Conservation (phyloP, 2,888 invertebrate species). For the Cephus runcator region DNA sequence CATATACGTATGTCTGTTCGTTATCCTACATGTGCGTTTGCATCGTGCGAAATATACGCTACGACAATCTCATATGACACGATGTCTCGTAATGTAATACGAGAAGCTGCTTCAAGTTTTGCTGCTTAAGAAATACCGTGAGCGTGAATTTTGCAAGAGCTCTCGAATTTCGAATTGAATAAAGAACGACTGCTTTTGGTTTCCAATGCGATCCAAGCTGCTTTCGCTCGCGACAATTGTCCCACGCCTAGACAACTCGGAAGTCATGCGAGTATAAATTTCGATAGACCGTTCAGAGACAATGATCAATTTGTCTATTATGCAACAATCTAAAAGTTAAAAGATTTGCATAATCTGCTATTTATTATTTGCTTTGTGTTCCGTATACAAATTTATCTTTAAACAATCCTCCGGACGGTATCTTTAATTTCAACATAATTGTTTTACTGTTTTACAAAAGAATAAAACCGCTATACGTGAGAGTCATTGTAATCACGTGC, state of each 20-base stretch:
- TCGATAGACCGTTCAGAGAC: neutral
- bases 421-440: neutral
- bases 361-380: neutral
- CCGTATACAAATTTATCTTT: neutral
- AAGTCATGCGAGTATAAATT: neutral
- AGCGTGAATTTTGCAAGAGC: constrained; percentile 36
- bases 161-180: constrained; percentile 29
- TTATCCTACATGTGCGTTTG: neutral
- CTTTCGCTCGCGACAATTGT: neutral
- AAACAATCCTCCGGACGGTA: neutral
- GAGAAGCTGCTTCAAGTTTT: constrained; percentile 31
- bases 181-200: neutral
- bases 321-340: neutral
- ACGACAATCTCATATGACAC: constrained; percentile 26
- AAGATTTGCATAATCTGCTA: neutral
- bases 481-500: neutral
- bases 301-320: neutral
- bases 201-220: neutral
- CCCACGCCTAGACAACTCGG: neutral
- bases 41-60: neutral
- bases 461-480: neutral
- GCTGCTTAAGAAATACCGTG: constrained; percentile 40
- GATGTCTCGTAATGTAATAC: constrained; percentile 38
- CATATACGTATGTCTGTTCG: neutral
- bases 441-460: neutral